Conservation (phyloP, 2,888 invertebrate species). For the Ochropleura plecta region DNA sequence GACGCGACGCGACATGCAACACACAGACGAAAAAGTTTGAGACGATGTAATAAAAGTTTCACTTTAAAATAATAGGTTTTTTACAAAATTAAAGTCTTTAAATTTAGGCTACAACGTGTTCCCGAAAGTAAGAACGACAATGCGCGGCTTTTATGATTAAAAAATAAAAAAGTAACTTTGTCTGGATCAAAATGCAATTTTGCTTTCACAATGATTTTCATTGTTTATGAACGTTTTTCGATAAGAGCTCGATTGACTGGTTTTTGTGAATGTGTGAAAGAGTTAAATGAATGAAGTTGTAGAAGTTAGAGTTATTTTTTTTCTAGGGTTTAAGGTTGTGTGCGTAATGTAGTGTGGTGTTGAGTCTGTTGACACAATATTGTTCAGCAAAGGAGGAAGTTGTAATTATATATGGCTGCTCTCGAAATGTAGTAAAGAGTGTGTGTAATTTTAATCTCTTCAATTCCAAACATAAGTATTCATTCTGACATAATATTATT, state of each 20-base stretch:
- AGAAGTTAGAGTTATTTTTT: slow-evolving; percentile 2
- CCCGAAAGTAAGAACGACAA: no score
- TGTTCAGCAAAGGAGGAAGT: neutral
- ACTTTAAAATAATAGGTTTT: no score
- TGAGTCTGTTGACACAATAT: slow-evolving; percentile 12
- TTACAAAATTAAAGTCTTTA: no score
- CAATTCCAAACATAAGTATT: no score
- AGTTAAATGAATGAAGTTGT: slow-evolving; percentile 43
- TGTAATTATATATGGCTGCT: neutral
- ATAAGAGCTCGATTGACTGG: slow-evolving; percentile 36
- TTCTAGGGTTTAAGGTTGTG: neutral
- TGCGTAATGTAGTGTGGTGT: slow-evolving; percentile 7
- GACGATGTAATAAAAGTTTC: no score
- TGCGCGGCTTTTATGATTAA: no score
- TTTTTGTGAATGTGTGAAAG: slow-evolving; percentile 25
- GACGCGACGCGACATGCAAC: no score
- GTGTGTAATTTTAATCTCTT: neutral
- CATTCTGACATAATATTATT: no score
- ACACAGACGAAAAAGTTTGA: no score
- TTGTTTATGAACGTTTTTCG: slow-evolving; percentile 3
- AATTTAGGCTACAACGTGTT: no score
- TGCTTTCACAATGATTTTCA: neutral
- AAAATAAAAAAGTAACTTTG: no score
- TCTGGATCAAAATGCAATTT: no score
- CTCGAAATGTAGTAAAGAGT: neutral